Base-by-base conservation (phyloP, 2,888 invertebrate species). In the Drosophila sordidapex region DNA sequence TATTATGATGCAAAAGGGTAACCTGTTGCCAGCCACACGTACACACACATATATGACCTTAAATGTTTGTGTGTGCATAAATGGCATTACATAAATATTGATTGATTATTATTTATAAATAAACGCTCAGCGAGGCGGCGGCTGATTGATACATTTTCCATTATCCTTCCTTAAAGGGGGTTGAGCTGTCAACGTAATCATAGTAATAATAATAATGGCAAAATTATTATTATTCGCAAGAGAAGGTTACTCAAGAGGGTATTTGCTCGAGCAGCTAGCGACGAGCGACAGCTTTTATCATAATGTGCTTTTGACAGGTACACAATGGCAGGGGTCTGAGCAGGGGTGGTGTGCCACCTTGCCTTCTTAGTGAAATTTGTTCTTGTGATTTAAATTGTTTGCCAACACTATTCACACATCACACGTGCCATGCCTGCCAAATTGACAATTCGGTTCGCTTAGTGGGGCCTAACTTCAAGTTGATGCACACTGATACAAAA, bases 71-170 rank as follows among this genome's bases (percentile, higher is more conserved):
- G n/a, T 36, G 51, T 38, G 31, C 35, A 43, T 46, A 25, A 35
- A 11, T 15, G 7, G 13, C 27, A 59, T 76, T 78, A 76, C 77
- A 75, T 78, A 78, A 79, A 75, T 80, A 78, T 78, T 78, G 78
- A 78, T 78, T 79, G 76, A 78, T 78, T 79, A 68, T 59, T 79
- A 72, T 79, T 78, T 79, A 78, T 80, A 78, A 78, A 80, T 80
- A 78, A 68, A 63, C 62, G 53, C 35, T 25, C 27, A 79, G 62
- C 51, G 75, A 59, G 40, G 46, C 15, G 15, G 15, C 15, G 15
- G 56, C 76, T 78, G 78, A 78, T 76, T 78, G 78, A 79, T 78
- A 72, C 76, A 79, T 65, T 68, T 78, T 76, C 70, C 68, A 75
- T 76, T 76, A 76, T 76, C 80, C 77, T 64, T 59, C 54, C 63